Base-by-base conservation (phyloP, 2,113 vertebrate genomes). In the Marcusenius ussheri region DNA sequence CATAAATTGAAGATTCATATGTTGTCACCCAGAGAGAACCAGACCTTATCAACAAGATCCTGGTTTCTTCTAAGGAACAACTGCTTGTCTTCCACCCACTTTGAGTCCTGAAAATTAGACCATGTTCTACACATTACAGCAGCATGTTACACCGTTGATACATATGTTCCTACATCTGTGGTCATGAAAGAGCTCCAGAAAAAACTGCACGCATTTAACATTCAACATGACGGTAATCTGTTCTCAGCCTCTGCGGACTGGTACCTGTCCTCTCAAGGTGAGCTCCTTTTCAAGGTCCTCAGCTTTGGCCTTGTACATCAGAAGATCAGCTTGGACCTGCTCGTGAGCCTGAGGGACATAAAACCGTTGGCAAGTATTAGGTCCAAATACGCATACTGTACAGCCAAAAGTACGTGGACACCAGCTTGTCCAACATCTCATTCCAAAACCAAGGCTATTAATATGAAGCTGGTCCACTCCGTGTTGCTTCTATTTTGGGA, bases 61-160 rank as follows among this genome's bases (percentile, higher is more conserved):
- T 99, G 98, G 93, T 99, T 99, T 93, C 98, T 96, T 92, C 97
- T 97, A 92, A 99, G 94, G 94, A 99, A 99, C 90, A 98, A 96
- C 92, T 99, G 98, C 92, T 99, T 99, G 94, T 99, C 98, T 94
- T 99, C 98, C 91, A 99, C 98, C 98, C 98, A 99, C 92, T 97
- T 98, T 0, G 98, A 99, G 93, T 99, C 98, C 98, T 99, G 94
- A 92, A 3, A 42, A 5, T 15, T 39, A 62, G 42, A 2, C 15
- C 27, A 56, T 56, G 31, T 15, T 77, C 70, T 42, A 42, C 53
- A 88, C n/a, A 45, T 66, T 50, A 45, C 2, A 62, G 31, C 62
- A 88, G 7, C 86, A 88, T 19, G 56, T 47, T 49, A 10, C 31
- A 88, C 15, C 0, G 15, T 58, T 42, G 31, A 56, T 45, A 17